Evolutionary conservation across 2,113 vertebrate genomes (phyloP), one percentile per base, ranked within the genome.

Genomic region (Barnardius zonarius): DNA sequence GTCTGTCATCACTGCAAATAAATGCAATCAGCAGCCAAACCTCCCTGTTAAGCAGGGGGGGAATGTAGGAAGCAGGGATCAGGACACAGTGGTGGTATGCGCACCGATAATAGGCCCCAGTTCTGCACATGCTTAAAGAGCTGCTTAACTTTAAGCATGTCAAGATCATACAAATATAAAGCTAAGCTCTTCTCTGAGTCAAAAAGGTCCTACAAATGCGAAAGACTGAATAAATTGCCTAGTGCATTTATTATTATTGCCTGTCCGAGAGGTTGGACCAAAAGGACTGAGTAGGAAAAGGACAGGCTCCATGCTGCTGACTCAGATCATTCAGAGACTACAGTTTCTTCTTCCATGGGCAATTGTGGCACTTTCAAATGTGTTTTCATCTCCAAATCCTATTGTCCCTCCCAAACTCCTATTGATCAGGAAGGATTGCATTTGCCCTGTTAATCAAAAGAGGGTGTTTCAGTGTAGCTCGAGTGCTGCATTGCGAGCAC

Each of bases 41-140:
- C 33, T 46, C 57, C 51, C 39, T 17, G 17, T 41, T 73, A 48
- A 59, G 35, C 35, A 18, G 39, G 37, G 51, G 62, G 33, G 5
- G 61, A 43, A 24, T 1, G 3, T 8, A 2, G 1, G 62, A 20
- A 64, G 17, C n/a, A 15, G 31, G 41, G 57, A 86, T 22, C 6
- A 3, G 84, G 77, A 62, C 11, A 11, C 0, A 0, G 54, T 9
- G 8, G 18, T 7, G 49, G 24, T 12, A 5, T 15, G 9, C 22
- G 44, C 17, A 23, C 13, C 0, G 0, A 61, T 70, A 16, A 23
- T 27, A 18, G 43, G 25, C 35, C 70, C 67, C 54, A 37, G 2
- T 48, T 87, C 54, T 51, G 74, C 17, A n/a, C 19, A 9, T 28
- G 0, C 11, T 68, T 72, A 19, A 43, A 94, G 43, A 84, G 46